A percentile compares a stretch with the other conserved stretches of the same genome.
Evolutionary conservation across 1,140 invertebrate genomes (phyloP).

Genomic region (Saccostrea glomerata): DNA sequence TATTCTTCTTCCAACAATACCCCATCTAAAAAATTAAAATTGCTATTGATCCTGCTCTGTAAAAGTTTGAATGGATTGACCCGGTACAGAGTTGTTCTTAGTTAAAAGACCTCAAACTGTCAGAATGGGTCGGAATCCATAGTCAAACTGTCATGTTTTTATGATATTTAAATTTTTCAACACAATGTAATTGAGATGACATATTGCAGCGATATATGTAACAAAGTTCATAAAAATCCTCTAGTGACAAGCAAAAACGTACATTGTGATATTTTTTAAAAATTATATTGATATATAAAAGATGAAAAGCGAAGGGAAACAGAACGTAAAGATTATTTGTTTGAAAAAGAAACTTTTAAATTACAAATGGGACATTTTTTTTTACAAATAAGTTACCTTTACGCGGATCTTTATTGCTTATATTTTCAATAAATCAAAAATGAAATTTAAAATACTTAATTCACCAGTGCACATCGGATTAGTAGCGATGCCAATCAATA

Average conservation of each 20-base stretch:
- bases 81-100: too few relatives aligned
- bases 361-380: background rate
- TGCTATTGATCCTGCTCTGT: background rate
- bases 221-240: background rate
- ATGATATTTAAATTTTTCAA: background rate
- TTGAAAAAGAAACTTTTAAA: background rate
- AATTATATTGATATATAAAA: background rate
- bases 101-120: background rate
- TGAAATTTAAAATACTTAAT: background rate
- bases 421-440: background rate
- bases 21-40: background rate
- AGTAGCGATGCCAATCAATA: background rate
- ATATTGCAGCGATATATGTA: background rate
- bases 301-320: background rate
- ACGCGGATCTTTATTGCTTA: background rate
- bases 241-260: background rate
- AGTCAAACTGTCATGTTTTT: conserved; percentile 1
- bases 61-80: background rate
- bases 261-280: background rate
- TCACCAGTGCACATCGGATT: background rate
- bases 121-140: background rate
- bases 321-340: background rate
- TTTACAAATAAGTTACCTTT: background rate
- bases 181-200: background rate
- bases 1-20: background rate